Evolutionary conservation across 2,113 vertebrate genomes (phyloP), one percentile per base, ranked within the genome.

Genomic region (Syrrhaptes paradoxus): DNA sequence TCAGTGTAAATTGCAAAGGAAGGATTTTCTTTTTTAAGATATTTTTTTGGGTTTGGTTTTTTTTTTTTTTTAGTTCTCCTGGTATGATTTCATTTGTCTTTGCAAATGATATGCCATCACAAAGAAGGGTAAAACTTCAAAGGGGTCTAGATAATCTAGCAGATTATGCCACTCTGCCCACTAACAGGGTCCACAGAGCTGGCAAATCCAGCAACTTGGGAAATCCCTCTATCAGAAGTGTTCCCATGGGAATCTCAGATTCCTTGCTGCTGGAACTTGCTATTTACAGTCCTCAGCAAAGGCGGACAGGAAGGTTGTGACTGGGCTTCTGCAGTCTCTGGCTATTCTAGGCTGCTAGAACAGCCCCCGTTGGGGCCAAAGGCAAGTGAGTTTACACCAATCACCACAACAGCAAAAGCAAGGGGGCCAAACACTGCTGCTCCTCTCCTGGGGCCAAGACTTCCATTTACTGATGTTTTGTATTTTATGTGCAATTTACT

Each of bases 401-500:
- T 79, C 92, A 65, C 82, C 73, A 84, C 48, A 68, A 77, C 3
- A 31, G 61, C 52, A 90, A 88, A 94, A 75, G 83, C 87, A 72
- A 96, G 24, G 31, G 61, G 83, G 61, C 86, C 90, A 89, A 90
- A 85, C 59, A 24, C 22, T 0, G 5, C 88, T 92, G 90, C 88
- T 90, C 85, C 71, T 77, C 93, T 92, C 83, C 86, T 58, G 90
- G 61, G 90, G 73, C 93, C 86, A 89, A 92, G 80, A n/a, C 84
- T 93, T 91, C 95, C 79, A 96, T 95, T 95, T 95, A 96, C 93
- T 88, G 87, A 95, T 96, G 93, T 67, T 93, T 94, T 84, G 84
- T 79, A 94, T 94, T 96, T 96, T 96, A 96, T 87, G 86, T 94
- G 96, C 94, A 96, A 92, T 93, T 96, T 89, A 93, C 95, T 96